These are phyloP conservation scores for Garra rufa DNA, from an alignment of 2,113 vertebrate genomes.

Conservation along the genomic window DNA sequence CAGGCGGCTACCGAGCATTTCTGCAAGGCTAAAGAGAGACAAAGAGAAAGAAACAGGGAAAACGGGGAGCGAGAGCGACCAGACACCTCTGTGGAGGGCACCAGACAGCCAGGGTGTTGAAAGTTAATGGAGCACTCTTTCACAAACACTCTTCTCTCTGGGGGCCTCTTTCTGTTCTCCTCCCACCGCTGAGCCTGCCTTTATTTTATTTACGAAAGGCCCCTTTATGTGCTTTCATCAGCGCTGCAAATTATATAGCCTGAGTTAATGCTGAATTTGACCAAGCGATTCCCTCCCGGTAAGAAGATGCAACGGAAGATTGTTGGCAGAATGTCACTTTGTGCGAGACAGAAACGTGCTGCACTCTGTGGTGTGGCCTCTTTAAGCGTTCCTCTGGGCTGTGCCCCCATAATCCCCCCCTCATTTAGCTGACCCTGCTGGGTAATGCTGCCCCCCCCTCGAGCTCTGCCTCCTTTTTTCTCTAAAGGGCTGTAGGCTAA, in stretches of 20 bases:
- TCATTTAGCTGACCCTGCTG: constrained; percentile 78
- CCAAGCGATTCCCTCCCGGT: neutral
- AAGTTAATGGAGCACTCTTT: constrained; percentile 78
- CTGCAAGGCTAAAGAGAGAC: constrained; percentile 49
- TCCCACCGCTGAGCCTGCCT: constrained; percentile 71
- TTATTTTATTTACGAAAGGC: constrained; percentile 77
- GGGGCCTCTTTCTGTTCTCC: constrained; percentile 67
- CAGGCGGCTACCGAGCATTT: constrained; percentile 14
- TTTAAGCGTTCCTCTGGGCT: constrained; percentile 79
- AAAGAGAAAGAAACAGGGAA: constrained; percentile 51
- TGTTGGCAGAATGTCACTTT: constrained; percentile 12
- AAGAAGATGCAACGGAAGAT: constrained; percentile 15
- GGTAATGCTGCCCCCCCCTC: constrained; percentile 56
- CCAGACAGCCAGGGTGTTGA: constrained; percentile 68
- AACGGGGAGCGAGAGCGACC: constrained; percentile 50
- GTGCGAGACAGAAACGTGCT: constrained; percentile 29
- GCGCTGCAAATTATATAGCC: constrained; percentile 71
- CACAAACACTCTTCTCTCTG: constrained; percentile 74
- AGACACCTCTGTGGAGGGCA: constrained; percentile 68
- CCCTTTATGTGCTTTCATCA: constrained; percentile 77
- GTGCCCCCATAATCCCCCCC: constrained; percentile 78
- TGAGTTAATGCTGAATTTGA: constrained; percentile 65
- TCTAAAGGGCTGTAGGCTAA: constrained; percentile 21
- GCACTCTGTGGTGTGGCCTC: constrained; percentile 30
- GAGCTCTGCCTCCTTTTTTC: neutral